Percentiles rank a stretch among this genome's conserved stretches.
phyloP scores from a whole-genome alignment of 2,888 invertebrate species.

The Trissolcus brochymenae region DNA sequence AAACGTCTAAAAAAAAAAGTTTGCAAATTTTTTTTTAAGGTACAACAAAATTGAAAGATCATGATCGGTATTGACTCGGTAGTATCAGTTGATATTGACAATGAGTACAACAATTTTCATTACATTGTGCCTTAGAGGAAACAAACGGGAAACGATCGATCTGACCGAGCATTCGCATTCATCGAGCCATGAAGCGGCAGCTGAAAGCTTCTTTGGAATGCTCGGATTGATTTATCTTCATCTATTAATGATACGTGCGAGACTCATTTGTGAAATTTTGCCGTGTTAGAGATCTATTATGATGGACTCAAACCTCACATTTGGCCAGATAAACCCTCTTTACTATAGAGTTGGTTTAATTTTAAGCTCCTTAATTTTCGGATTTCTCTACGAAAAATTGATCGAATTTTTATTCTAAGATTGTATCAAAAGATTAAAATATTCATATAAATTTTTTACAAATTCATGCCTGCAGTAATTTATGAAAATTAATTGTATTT shows the following conservation, averaged over 20 bases:
- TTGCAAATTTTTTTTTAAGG: no score
- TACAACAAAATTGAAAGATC: neutral
- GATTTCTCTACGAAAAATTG: neutral
- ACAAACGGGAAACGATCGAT: slow-evolving; percentile 31
- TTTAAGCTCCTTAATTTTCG: neutral
- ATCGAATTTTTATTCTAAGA: neutral
- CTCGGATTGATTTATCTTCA: slow-evolving; percentile 34
- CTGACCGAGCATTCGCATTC: slow-evolving; percentile 20
- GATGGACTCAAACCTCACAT: slow-evolving; percentile 20
- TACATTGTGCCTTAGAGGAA: slow-evolving; percentile 12
- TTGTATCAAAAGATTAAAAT: no score
- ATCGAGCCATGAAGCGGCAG: slow-evolving; percentile 27
- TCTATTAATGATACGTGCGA: slow-evolving; percentile 38
- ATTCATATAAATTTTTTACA: no score
- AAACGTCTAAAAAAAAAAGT: no score
- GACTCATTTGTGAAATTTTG: slow-evolving; percentile 37
- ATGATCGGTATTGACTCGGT: neutral
- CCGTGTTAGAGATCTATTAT: slow-evolving; percentile 23
- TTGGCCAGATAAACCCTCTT: slow-evolving; percentile 17
- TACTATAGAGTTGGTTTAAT: neutral
- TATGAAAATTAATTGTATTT: no score
- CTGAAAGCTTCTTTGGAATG: slow-evolving; percentile 30
- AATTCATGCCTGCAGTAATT: no score
- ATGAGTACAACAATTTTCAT: slow-evolving; percentile 17
- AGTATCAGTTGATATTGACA: slow-evolving; percentile 1